Conservation (phyloP, 2,888 invertebrate species). For the Melanophora roralis region DNA sequence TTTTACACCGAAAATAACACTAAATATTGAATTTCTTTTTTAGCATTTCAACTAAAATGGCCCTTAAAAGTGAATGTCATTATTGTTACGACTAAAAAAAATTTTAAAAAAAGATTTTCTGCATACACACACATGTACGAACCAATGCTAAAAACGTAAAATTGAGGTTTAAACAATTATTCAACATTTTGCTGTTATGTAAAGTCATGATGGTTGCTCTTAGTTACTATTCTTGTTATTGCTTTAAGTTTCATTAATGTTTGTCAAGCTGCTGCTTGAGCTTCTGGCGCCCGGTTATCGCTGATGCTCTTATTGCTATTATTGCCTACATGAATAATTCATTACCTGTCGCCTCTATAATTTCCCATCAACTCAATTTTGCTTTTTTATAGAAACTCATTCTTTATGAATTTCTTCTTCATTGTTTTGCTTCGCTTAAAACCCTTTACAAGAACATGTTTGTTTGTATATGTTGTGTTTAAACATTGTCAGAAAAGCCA, state of each 20-base stretch:
- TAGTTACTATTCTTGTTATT: background rate
- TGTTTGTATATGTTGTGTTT: background rate
- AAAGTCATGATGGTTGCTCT: background rate
- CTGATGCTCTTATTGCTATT: background rate
- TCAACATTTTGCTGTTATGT: conserved; percentile 10
- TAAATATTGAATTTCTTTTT: background rate
- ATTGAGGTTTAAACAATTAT: background rate
- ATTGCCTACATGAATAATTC: conserved; percentile 57
- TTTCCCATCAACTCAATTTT: conserved; percentile 44
- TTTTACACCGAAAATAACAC: background rate
- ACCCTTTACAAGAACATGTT: background rate
- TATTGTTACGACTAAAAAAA: too few species aligned
- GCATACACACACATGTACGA: background rate
- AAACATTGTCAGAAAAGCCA: too few species aligned
- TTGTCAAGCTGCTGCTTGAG: background rate
- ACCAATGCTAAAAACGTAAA: background rate
- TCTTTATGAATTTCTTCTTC: background rate
- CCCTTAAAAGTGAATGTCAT: too few species aligned
- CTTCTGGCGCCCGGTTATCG: background rate
- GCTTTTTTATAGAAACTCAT: conserved; percentile 21
- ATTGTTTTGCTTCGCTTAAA: background rate
- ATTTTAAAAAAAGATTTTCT: too few species aligned
- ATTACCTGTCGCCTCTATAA: conserved; percentile 55
- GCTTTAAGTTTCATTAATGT: background rate
- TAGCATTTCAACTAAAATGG: too few species aligned